Base-by-base conservation (phyloP, 2,888 invertebrate species). In the Ennomos quercinarius region DNA sequence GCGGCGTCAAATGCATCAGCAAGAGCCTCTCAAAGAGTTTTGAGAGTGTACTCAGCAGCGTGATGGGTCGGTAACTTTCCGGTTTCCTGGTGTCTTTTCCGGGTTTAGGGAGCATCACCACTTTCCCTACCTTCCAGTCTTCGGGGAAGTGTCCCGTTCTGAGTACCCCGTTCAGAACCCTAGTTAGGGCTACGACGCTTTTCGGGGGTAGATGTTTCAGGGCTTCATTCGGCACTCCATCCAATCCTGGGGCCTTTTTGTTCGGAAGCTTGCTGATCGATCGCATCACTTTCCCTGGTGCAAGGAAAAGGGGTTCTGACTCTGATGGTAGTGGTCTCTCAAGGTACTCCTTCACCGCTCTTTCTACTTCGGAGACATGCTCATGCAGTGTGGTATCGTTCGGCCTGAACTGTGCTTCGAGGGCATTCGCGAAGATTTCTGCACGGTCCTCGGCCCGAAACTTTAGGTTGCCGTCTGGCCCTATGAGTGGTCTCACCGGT, bases 71-170 rank as follows among this genome's bases (percentile, higher is more conserved):
- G 49, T 70, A 68, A 42, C 61, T 64, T 1, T 38, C 57, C 0
- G 69, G 63, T 10, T 42, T 52, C 10, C 39, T 45, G 17, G 46
- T 34, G 10, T 70, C 54, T 36, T 67, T 69, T 10, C 70, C 70
- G 11, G 65, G 66, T 35, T 72, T 72, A 0, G 64, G 69, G 1
- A 68, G 40, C 57, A 61, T 56, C 37, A 67, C 62, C 9, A 70
- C 66, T 17, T 53, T 50, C 4, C 60, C 60, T 8, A 4, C 17
- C 11, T 58, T 61, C 57, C 61, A 61, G 10, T 9, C 3, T 0
- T 10, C 47, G 0, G 71, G 70, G 43, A 62, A 68, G 57, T 71
- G 68, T 5, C 67, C 66, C 8, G 61, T 56, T n/a, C 71, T 56
- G 34, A 73, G 34, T 8, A 66, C 61, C 10, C 66, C 66, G 42